These are phyloP conservation scores for Aspidiotus destructor DNA, from an alignment of 2,888 invertebrate species.

Conservation along the genomic window DNA sequence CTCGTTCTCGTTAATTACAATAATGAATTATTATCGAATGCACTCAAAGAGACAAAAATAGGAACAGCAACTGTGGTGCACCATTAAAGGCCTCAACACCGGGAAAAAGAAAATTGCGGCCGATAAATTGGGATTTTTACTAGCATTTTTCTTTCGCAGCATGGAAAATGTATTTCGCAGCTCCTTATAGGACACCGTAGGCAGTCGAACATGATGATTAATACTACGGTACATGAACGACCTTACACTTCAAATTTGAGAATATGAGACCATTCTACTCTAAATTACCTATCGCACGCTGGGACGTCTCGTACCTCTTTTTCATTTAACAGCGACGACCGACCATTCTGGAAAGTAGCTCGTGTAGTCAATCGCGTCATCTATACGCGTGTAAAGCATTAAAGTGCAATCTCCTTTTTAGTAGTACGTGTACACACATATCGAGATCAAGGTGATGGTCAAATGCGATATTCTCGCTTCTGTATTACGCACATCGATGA, in stretches of 20 bases:
- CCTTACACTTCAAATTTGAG: background rate
- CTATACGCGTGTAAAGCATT: too few species aligned
- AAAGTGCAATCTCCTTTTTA: too few species aligned
- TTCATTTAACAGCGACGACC: background rate
- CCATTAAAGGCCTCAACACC: too few species aligned
- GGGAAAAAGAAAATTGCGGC: background rate
- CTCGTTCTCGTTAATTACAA: too few species aligned
- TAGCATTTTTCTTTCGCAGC: background rate
- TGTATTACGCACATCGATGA: too few species aligned
- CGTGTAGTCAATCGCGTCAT: too few species aligned
- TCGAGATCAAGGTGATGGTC: too few species aligned
- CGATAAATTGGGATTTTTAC: background rate
- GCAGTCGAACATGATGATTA: conserved; percentile 1
- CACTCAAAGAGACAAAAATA: too few species aligned
- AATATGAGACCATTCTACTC: background rate
- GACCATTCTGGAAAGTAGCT: background rate
- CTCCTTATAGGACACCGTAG: background rate
- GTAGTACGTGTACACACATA: too few species aligned
- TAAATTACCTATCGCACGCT: background rate
- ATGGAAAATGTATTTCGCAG: background rate
- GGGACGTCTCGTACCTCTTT: background rate
- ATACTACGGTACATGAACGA: background rate
- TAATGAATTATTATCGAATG: too few species aligned
- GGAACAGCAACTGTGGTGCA: too few species aligned
- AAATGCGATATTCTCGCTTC: too few species aligned